Percentiles rank a stretch among this genome's conserved stretches.
Evolutionary conservation across 2,113 vertebrate genomes (phyloP).

Genomic region (Rafetus swinhoei): DNA sequence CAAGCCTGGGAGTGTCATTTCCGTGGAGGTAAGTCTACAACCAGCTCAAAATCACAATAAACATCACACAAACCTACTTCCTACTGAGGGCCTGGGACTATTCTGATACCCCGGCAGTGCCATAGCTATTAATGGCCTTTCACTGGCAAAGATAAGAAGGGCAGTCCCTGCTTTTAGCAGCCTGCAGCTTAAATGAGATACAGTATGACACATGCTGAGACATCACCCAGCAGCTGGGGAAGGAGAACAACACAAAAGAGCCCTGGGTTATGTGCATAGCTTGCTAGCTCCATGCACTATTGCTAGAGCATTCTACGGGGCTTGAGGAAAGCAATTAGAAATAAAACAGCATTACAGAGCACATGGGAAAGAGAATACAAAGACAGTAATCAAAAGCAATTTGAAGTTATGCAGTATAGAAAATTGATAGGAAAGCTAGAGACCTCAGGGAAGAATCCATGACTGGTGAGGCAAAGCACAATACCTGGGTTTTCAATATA

Average conservation of each 20-base stretch:
- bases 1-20: constrained; percentile 97
- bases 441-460: background rate
- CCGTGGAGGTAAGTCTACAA: constrained; percentile 87
- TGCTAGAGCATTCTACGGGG: background rate
- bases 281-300: background rate
- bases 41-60: too few relatives aligned
- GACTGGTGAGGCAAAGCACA: background rate
- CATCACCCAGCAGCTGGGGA: background rate
- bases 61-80: background rate
- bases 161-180: background rate
- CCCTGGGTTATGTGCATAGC: background rate
- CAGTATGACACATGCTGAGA: background rate
- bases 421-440: background rate
- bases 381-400: background rate
- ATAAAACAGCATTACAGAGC: background rate
- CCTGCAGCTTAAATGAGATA: background rate
- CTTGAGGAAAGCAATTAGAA: background rate
- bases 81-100: background rate
- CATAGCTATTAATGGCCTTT: background rate
- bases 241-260: background rate
- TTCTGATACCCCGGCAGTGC: background rate
- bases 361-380: background rate
- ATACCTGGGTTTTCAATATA: background rate
- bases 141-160: background rate
- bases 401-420: background rate